phyloP scores from a whole-genome alignment of 2,888 invertebrate genomes.

The Drosophila atripex region DNA sequence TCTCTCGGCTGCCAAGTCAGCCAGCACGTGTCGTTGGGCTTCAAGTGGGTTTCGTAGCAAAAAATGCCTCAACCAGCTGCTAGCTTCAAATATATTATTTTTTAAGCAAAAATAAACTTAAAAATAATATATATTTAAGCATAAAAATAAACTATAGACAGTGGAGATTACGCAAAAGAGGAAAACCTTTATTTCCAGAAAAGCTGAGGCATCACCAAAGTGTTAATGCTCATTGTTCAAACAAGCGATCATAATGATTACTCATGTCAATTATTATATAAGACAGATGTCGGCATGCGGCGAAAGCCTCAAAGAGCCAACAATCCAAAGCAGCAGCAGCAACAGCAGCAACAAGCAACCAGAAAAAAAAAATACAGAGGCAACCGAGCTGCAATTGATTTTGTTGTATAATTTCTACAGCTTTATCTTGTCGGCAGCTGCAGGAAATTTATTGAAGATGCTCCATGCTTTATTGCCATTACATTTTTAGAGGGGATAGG shows the following conservation, averaged over 20 bases:
- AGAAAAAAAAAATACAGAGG: slow-evolving; percentile 33
- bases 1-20: slow-evolving; percentile 17
- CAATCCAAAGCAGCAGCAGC: slow-evolving; percentile 16
- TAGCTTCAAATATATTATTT: not conserved
- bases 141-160: not conserved
- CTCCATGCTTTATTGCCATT: slow-evolving; percentile 64
- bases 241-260: slow-evolving; percentile 56
- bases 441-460: slow-evolving; percentile 75
- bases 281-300: slow-evolving; percentile 53
- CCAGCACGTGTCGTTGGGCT: slow-evolving; percentile 19
- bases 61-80: slow-evolving; percentile 10
- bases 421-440: slow-evolving; percentile 68
- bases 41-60: not conserved
- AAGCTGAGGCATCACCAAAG: slow-evolving; percentile 26
- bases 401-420: slow-evolving; percentile 73
- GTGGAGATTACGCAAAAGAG: slow-evolving; percentile 43
- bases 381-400: slow-evolving; percentile 66
- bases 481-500: not conserved
- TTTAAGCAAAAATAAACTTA: not conserved
- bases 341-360: not conserved
- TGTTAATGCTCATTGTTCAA: slow-evolving; percentile 59
- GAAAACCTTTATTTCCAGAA: too few species aligned
- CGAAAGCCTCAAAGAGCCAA: slow-evolving; percentile 57
- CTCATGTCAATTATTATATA: slow-evolving; percentile 74
- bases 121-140: too few species aligned